phyloP scores from a whole-genome alignment of 53 echinoderm and acorn worm species.

The Paracentrotus lividus region DNA sequence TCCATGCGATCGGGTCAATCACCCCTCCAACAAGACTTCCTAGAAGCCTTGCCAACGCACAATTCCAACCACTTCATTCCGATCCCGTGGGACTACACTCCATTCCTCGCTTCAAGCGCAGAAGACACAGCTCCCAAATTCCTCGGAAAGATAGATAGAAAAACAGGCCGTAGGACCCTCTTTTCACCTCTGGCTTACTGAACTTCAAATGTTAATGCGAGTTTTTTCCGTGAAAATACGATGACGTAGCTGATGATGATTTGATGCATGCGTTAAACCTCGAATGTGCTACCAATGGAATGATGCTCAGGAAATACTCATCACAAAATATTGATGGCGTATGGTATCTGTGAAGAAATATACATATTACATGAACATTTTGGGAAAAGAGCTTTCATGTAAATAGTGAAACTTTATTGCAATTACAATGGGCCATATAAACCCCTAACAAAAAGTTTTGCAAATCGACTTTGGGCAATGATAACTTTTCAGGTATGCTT shows the following conservation, averaged over 20 bases:
- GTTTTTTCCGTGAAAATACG: not conserved
- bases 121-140: not conserved
- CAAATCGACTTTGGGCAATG: too few species aligned
- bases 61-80: not conserved
- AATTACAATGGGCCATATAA: not conserved
- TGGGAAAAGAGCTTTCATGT: not conserved
- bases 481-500: too few species aligned
- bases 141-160: not conserved
- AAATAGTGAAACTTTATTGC: not conserved
- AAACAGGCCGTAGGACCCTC: slow-evolving; percentile 19
- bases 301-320: not conserved
- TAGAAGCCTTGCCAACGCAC: slow-evolving; percentile 3
- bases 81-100: not conserved
- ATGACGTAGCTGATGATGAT: slow-evolving; percentile 3
- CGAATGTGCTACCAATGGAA: not conserved
- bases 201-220: not conserved
- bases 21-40: slow-evolving; percentile 23
- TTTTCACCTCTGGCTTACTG: not conserved
- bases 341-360: slow-evolving; percentile 14
- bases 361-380: not conserved
- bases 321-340: not conserved
- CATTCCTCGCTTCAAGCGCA: not conserved
- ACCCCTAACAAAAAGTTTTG: too few species aligned
- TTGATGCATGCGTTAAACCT: not conserved
- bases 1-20: slow-evolving; percentile 1